These are phyloP conservation scores for Caenorhabditis becei DNA, from an alignment of 2,888 invertebrate species.

Conservation along the genomic window DNA sequence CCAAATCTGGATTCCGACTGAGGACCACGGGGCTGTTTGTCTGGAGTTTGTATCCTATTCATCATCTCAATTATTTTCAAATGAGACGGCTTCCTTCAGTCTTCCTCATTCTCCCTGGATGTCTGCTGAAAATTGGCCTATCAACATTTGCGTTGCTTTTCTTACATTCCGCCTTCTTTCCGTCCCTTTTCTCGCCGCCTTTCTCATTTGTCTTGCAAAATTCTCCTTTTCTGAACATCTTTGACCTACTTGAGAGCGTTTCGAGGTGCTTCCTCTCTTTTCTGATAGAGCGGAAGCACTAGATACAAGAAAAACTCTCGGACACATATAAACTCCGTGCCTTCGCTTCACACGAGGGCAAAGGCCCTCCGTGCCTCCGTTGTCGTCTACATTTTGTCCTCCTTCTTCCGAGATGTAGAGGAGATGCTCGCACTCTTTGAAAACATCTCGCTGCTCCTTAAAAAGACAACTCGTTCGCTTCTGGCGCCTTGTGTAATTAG, in stretches of 20 bases:
- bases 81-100: constrained; percentile 3
- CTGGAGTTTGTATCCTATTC: constrained; percentile 41
- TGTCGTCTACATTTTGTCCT: constrained; percentile 38
- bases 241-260: constrained; percentile 58
- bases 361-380: constrained; percentile 14
- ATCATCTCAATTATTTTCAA: constrained; percentile 37
- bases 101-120: constrained; percentile 6
- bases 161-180: constrained; percentile 1
- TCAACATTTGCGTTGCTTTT: constrained; percentile 14
- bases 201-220: constrained; percentile 29
- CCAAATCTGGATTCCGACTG: background rate
- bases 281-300: constrained; percentile 50
- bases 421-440: constrained; percentile 44
- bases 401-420: constrained; percentile 26
- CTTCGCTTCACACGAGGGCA: constrained; percentile 23
- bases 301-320: constrained; percentile 59
- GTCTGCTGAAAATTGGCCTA: constrained; percentile 25
- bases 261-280: constrained; percentile 42
- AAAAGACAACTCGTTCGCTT: constrained; percentile 23
- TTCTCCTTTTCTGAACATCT: constrained; percentile 46
- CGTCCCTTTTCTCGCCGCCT: background rate
- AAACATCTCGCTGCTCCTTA: constrained; percentile 35
- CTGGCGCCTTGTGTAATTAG: constrained; percentile 40
- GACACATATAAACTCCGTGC: constrained; percentile 52
- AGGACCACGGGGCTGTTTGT: background rate